Base-by-base conservation (phyloP, 2,888 invertebrate genomes). In the Drosophila atroscutellata region DNA sequence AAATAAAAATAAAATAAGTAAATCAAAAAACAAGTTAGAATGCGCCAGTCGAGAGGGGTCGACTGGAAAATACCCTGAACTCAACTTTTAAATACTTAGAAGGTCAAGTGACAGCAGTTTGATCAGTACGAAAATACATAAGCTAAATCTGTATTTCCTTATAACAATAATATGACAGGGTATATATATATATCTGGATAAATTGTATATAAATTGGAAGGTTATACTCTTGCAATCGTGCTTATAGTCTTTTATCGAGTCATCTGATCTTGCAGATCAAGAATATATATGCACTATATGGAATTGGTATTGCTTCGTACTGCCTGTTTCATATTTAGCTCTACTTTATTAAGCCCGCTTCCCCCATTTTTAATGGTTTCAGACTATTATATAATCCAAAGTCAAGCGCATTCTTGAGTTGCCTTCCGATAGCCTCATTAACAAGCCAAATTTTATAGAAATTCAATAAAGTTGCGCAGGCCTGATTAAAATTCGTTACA, bases 181-280 rank as follows among this genome's bases (percentile, higher is more conserved):
- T 9, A n/a, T 11, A 2, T 18, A 13, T 13, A 13, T 20, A 7
- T 20, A 13, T 20, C 20, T 8, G 13, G 1, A 20, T 13, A n/a
- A 42, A 39, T 11, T n/a, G 1, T 20, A 42, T 42, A 3, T 42
- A 20, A 42, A 11, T n/a, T n/a, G 18, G 37, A n/a, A 8, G 18
- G 0, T 18, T n/a, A 18, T 0, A 3, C 3, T n/a, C 8, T 37
- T 7, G 0, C 28, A 28, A 28, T 28, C 7, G 3, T n/a, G 37
- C n/a, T 39, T 39, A 1, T 9, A 39, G 9, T n/a, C 36, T 18
- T 7, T 9, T 9, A 30, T 13, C 20, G 20, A 20, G 7, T 3
- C 7, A 13, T 1, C 3, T 13, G 13, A 20, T 20, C 15, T 7
- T 18, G 7, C 7, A 18, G 18, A 45, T 45, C 13, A 20, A 13